phyloP scores from a whole-genome alignment of 2,113 vertebrate genomes.

The Entelurus aequoreus region DNA sequence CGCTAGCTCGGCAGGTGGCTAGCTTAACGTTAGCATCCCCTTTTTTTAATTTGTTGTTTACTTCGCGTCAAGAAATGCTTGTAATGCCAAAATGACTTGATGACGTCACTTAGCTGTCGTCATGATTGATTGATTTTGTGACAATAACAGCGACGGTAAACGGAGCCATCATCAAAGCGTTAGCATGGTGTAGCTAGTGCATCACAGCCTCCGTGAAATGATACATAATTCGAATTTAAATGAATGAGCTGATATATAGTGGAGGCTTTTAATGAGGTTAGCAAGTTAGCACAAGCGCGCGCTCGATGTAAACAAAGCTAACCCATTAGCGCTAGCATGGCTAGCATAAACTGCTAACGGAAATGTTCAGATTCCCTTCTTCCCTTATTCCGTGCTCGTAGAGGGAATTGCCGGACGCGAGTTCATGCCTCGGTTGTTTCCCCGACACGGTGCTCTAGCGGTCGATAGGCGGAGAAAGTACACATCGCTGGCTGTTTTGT shows the following conservation, averaged over 20 bases:
- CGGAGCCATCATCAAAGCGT: conserved; percentile 42
- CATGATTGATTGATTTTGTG: not conserved
- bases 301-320: conserved; percentile 72
- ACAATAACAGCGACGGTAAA: conserved; percentile 1
- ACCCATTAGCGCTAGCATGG: conserved; percentile 48
- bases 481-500: conserved; percentile 50
- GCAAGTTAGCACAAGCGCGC: conserved; percentile 49
- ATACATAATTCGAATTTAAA: no score
- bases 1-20: conserved; percentile 42
- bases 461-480: conserved; percentile 15
- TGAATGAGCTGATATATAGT: no score
- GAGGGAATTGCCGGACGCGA: conserved; percentile 15
- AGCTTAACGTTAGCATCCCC: conserved; percentile 43
- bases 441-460: conserved; percentile 9
- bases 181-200: conserved; percentile 52
- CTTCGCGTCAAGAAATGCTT: not conserved
- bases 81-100: not conserved
- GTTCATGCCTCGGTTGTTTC: not conserved
- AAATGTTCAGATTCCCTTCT: conserved; percentile 1
- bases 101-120: not conserved
- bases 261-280: not conserved
- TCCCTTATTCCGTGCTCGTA: conserved; percentile 14
- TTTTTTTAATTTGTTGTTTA: not conserved
- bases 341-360: conserved; percentile 8
- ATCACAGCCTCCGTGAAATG: no score